Evolutionary conservation across 2,888 invertebrate genomes (phyloP).

Genomic region (Spisula solida): DNA sequence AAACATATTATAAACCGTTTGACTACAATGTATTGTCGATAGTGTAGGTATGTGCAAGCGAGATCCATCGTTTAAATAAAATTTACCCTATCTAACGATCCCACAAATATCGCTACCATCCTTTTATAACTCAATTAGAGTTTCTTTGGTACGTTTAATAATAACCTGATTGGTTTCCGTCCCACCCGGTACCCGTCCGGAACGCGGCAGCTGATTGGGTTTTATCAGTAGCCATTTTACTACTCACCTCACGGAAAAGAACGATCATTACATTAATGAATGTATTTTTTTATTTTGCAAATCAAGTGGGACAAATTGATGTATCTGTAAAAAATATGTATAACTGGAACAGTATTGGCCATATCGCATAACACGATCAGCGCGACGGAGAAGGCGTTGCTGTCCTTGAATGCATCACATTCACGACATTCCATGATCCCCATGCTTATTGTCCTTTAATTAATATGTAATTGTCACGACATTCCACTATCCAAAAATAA

Average conservation of each 20-base stretch:
- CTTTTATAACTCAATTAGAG: slow-evolving; percentile 53
- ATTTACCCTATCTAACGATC: slow-evolving; percentile 46
- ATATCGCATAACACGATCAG: too few species aligned
- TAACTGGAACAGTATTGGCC: too few species aligned
- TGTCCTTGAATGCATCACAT: too few species aligned
- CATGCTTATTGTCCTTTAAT: too few species aligned
- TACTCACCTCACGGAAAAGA: background rate
- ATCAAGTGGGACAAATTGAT: too few species aligned
- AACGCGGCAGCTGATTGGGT: background rate
- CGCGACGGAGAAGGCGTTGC: too few species aligned
- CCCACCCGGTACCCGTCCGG: slow-evolving; percentile 34
- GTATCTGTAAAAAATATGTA: too few species aligned
- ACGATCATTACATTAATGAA: background rate
- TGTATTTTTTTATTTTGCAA: background rate
- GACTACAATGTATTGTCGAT: slow-evolving; percentile 19
- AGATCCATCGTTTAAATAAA: slow-evolving; percentile 12
- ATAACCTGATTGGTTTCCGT: slow-evolving; percentile 28
- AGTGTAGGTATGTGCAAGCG: background rate
- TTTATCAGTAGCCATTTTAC: background rate
- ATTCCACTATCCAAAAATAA: too few species aligned
- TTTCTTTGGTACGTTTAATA: slow-evolving; percentile 12
- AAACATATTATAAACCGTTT: slow-evolving; percentile 39
- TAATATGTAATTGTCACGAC: too few species aligned
- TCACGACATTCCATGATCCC: too few species aligned
- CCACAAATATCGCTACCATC: slow-evolving; percentile 28